A percentile compares a stretch with the other conserved stretches of the same genome.
Conservation (phyloP, 2,113 vertebrate species). For the Eclectus roratus region DNA sequence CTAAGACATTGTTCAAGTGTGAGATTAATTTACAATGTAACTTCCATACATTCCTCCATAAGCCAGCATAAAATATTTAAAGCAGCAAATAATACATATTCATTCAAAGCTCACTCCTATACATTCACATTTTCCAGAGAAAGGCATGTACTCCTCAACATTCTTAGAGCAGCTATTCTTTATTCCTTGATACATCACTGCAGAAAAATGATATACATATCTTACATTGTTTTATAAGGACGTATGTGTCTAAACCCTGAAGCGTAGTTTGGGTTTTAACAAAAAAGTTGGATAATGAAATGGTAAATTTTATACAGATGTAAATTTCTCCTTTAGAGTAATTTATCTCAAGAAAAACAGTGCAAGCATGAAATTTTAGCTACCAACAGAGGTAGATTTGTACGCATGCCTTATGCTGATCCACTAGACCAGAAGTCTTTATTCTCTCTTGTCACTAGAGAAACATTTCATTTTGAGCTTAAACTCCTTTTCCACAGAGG, state of each 20-base stretch:
- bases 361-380: background rate
- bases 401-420: background rate
- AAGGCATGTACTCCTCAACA: background rate
- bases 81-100: background rate
- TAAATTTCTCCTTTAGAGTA: background rate
- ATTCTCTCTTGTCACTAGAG: background rate
- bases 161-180: background rate
- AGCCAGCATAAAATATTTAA: background rate
- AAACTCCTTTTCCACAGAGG: background rate
- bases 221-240: background rate
- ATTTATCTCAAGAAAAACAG: background rate
- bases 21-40: background rate
- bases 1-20: background rate
- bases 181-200: background rate
- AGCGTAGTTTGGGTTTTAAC: background rate
- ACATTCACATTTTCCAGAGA: background rate
- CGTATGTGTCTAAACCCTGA: background rate
- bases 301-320: background rate
- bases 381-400: background rate
- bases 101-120: background rate
- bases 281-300: background rate
- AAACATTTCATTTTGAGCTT: background rate
- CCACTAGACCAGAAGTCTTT: background rate
- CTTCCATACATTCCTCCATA: background rate
- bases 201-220: background rate